Evolutionary conservation across 2,113 vertebrate genomes (phyloP), one percentile per base, ranked within the genome.

Genomic region (Apus apus): DNA sequence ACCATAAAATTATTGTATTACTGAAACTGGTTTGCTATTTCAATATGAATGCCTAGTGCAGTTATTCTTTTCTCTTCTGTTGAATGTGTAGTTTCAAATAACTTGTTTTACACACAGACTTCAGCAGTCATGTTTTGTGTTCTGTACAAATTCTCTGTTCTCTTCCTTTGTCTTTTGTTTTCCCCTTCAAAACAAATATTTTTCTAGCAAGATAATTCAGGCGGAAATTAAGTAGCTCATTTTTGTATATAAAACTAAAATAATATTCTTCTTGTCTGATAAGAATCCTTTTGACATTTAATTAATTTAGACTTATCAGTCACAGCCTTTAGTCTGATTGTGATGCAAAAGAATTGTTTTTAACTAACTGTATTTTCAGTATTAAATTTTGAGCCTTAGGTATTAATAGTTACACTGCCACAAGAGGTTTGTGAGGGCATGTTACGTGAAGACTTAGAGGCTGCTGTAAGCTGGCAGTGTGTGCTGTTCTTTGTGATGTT

Each of bases 371-470:
- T 50, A 23, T 75, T 77, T 82, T 84, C 34, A 57, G 15, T 85
- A 21, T 62, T 85, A 43, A 40, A 43, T 86, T 58, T 73, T 51
- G 27, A 88, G 36, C 36, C 51, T 70, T 32, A 32, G 1, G 1
- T 67, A 23, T 38, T 67, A 26, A 17, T 51, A 51, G 64, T 34
- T 87, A 17, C 23, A 23, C 15, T 5, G 1, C 25, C 27, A 23
- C 0, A 8, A 32, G 30, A 38, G 23, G 10, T 30, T 4, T 3
- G 2, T 13, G 76, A 68, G 15, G 54, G 3, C 8, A 3, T 17
- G 38, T 57, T 48, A 9, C 2, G 15, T 65, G 46, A 40, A 77
- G 71, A 40, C 17, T 46, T 32, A 14, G 1, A 58, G 61, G 30
- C 75, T 38, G 32, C 45, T 70, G 14, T 73, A 68, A 77, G 32